Conservation (phyloP, 1,140 invertebrate genomes). For the Protaetia brevitarsis region DNA sequence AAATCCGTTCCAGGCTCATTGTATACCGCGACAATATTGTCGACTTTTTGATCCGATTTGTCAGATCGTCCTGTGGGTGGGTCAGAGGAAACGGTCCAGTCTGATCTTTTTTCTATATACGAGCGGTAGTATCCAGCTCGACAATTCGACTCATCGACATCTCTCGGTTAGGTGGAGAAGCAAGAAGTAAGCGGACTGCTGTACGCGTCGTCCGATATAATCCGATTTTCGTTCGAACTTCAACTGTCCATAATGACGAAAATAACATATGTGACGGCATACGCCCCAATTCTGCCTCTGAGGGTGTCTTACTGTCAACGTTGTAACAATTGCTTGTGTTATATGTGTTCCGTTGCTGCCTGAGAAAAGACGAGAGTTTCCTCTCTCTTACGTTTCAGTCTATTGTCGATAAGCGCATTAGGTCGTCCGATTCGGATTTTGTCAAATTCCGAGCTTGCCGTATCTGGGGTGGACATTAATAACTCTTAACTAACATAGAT, state of each 20-base stretch:
- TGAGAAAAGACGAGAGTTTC: conserved; percentile 35
- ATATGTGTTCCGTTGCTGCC: conserved; percentile 15
- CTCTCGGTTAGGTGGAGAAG: not conserved
- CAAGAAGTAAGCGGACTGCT: conserved; percentile 16
- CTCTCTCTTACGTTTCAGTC: conserved; percentile 10
- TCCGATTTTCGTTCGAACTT: conserved; percentile 42
- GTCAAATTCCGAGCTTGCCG: not conserved
- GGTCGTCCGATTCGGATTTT: conserved; percentile 10
- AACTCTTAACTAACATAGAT: conserved; percentile 23
- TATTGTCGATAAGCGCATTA: conserved; percentile 11
- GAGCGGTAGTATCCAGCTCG: conserved; percentile 40
- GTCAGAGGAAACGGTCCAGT: conserved; percentile 35
- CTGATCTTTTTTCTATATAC: conserved; percentile 46
- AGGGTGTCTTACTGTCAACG: conserved; percentile 49
- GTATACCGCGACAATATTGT: conserved; percentile 48
- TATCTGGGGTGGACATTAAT: not conserved
- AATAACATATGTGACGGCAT: conserved; percentile 47
- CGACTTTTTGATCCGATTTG: conserved; percentile 52
- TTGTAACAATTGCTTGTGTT: conserved; percentile 41
- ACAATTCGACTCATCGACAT: not conserved
- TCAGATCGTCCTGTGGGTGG: conserved; percentile 47
- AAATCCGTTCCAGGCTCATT: conserved; percentile 41
- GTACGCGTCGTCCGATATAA: conserved; percentile 43
- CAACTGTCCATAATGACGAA: conserved; percentile 45
- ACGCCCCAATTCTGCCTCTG: conserved; percentile 39